Evolutionary conservation across 2,797 vertebrate genomes (phyloP).

Genomic region (Channa striata): DNA sequence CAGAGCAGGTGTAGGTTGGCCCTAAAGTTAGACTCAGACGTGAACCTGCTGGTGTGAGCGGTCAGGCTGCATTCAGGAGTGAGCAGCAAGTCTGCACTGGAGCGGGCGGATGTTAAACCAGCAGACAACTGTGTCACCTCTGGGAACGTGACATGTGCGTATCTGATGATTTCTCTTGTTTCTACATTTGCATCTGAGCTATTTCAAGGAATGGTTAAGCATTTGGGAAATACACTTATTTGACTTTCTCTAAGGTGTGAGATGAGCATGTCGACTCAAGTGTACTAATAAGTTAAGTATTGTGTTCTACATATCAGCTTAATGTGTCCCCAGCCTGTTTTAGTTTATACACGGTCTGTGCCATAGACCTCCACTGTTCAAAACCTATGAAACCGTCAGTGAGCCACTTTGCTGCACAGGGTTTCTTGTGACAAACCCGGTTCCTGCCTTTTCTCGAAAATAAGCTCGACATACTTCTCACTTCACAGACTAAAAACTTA

Average conservation of each 20-base stretch:
- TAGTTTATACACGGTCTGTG: no score
- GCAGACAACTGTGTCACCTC: constrained; percentile 39
- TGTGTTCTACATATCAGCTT: no score
- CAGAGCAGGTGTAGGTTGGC: constrained; percentile 40
- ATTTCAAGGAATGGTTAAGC: constrained; percentile 5
- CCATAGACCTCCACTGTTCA: no score
- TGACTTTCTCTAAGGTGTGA: constrained; percentile 13
- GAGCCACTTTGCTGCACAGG: no score
- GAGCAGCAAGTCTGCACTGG: constrained; percentile 44
- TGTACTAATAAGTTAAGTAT: no score
- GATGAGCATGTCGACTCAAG: constrained; percentile 1
- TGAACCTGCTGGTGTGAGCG: constrained; percentile 41
- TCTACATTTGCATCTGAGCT: constrained; percentile 49
- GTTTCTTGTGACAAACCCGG: no score
- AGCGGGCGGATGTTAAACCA: constrained; percentile 55
- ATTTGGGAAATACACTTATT: constrained; percentile 1
- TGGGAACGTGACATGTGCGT: constrained; percentile 45
- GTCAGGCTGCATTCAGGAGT: constrained; percentile 50
- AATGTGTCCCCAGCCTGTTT: no score
- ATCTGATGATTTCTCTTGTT: constrained; percentile 30
- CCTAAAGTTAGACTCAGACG: constrained; percentile 13
- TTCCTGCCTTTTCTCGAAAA: no score
- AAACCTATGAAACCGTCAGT: no score
- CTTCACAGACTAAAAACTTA: no score
- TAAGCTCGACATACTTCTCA: no score